Percentiles rank a stretch among this genome's conserved stretches.
Evolutionary conservation across 2,888 invertebrate species (phyloP).

Genomic region (Morpho deidamia): DNA sequence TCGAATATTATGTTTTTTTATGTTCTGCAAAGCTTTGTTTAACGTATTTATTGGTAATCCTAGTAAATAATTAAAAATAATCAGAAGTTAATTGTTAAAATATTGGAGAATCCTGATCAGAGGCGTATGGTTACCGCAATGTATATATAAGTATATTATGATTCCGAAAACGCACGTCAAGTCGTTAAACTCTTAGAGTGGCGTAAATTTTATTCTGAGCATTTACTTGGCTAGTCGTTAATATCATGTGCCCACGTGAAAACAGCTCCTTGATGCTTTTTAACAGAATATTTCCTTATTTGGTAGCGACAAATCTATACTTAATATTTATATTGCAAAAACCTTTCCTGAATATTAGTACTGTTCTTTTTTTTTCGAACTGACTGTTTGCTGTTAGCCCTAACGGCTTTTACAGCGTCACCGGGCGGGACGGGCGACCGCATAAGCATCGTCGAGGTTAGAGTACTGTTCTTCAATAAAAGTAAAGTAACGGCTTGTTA

Average conservation of each 20-base stretch:
- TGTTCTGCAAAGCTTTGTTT: no score
- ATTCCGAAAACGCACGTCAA: slow-evolving; percentile 28
- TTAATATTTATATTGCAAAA: background rate
- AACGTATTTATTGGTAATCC: no score
- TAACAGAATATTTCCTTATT: background rate
- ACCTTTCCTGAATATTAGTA: background rate
- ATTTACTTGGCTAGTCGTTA: slow-evolving; percentile 19
- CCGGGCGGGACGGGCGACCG: no score
- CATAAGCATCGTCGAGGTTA: no score
- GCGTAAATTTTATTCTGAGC: slow-evolving; percentile 35
- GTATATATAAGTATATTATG: slow-evolving; percentile 29
- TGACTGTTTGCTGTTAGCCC: no score
- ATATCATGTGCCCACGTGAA: slow-evolving; percentile 24
- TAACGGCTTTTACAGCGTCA: no score
- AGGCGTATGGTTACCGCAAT: slow-evolving; percentile 18
- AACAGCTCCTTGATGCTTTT: background rate
- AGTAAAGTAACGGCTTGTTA: no score
- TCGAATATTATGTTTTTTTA: no score
- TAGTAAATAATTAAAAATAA: no score
- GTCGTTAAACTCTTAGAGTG: slow-evolving; percentile 33
- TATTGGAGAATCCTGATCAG: slow-evolving; percentile 11
- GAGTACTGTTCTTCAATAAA: no score
- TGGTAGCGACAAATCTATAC: background rate
- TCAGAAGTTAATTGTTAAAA: no score
- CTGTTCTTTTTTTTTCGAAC: no score